phyloP scores from a whole-genome alignment of 2,797 vertebrate species.

The Malacoraja senta region DNA sequence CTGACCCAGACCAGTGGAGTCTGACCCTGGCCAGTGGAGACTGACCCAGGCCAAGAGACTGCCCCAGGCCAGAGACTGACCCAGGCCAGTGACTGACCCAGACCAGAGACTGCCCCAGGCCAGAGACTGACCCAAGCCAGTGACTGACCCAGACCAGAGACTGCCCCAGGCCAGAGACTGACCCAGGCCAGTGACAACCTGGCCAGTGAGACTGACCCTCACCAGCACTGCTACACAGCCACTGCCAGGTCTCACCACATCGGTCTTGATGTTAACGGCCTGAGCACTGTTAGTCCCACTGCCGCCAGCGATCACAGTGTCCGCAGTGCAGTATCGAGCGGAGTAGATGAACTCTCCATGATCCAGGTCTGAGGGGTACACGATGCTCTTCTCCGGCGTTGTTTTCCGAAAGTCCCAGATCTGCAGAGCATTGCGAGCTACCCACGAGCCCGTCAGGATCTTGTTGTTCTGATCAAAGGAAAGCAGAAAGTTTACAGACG shows the following conservation, averaged over 20 bases:
- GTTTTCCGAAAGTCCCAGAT: constrained; percentile 33
- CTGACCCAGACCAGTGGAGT: too few relatives aligned
- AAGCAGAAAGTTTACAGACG: not conserved
- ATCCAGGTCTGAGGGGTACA: not conserved
- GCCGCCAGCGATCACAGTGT: constrained; percentile 1
- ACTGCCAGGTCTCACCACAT: not conserved
- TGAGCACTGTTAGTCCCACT: constrained; percentile 18
- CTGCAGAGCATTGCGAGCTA: constrained; percentile 9
- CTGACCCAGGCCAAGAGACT: too few relatives aligned
- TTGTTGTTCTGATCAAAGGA: not conserved
- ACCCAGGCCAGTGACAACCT: too few relatives aligned
- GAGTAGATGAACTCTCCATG: constrained; percentile 21
- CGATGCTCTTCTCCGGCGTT: not conserved
- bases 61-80: too few relatives aligned
- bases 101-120: too few relatives aligned
- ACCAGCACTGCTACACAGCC: too few relatives aligned
- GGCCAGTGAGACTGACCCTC: too few relatives aligned
- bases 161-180: too few relatives aligned
- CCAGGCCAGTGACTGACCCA: too few relatives aligned
- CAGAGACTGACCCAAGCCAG: too few relatives aligned
- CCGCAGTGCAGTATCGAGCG: not conserved
- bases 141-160: too few relatives aligned
- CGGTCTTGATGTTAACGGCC: not conserved
- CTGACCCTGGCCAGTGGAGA: too few relatives aligned
- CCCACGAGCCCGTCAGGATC: constrained; percentile 32